These are phyloP conservation scores for Ditula angustiorana DNA, from an alignment of 2,888 invertebrate genomes.

Conservation along the genomic window DNA sequence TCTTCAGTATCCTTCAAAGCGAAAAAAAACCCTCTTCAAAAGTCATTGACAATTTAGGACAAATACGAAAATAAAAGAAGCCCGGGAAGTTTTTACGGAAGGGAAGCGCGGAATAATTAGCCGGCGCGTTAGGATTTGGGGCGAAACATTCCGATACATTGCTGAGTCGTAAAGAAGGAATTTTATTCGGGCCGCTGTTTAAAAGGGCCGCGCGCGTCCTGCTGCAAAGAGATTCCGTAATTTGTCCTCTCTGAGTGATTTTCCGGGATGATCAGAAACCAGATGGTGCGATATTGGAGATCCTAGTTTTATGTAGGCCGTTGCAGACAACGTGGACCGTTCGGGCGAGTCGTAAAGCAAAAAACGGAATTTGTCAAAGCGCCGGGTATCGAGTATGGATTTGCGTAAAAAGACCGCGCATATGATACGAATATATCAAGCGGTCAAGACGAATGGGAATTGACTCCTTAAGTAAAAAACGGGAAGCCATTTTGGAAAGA, in stretches of 20 bases:
- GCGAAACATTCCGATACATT: conserved; percentile 56
- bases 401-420: conserved; percentile 32
- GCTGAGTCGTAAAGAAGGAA: conserved; percentile 62
- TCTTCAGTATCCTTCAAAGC: conserved; percentile 45
- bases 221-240: conserved; percentile 68
- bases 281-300: conserved; percentile 78
- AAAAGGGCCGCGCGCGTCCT: conserved; percentile 53
- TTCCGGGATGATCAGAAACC: conserved; percentile 70
- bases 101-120: conserved; percentile 69
- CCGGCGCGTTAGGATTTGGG: conserved; percentile 46
- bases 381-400: conserved; percentile 44
- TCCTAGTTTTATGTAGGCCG: conserved; percentile 74
- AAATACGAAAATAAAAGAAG: conserved; percentile 64
- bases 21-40: conserved; percentile 61
- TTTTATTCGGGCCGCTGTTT: conserved; percentile 51
- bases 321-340: conserved; percentile 63
- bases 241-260: conserved; percentile 76
- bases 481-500: not conserved
- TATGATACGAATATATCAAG: conserved; percentile 37
- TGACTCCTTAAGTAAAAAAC: conserved; percentile 13
- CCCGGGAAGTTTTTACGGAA: conserved; percentile 49
- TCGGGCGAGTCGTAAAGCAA: conserved; percentile 70
- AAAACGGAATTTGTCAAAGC: conserved; percentile 67
- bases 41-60: conserved; percentile 75
- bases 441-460: conserved; percentile 29